These are phyloP conservation scores for Coccyzus lansbergi DNA, from an alignment of 2,797 vertebrate species.

Conservation along the genomic window DNA sequence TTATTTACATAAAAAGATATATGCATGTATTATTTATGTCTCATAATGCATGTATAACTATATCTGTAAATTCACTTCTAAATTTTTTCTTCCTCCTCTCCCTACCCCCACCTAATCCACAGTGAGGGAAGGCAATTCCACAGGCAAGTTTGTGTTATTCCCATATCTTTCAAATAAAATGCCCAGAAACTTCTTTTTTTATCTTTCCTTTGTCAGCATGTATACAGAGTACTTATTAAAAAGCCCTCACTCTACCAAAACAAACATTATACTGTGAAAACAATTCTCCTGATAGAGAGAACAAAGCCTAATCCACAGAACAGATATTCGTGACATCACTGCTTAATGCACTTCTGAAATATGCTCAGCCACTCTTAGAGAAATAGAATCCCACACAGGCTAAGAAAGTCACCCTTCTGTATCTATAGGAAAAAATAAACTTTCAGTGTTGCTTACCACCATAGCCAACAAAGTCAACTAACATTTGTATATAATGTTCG, in stretches of 20 bases:
- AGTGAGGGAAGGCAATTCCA: not conserved
- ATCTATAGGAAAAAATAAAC: not conserved
- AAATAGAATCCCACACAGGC: not conserved
- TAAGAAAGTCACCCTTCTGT: not conserved
- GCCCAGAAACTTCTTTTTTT: not conserved
- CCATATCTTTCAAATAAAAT: not conserved
- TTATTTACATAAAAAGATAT: not conserved
- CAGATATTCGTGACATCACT: not conserved
- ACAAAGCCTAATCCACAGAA: not conserved
- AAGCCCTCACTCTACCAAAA: not conserved
- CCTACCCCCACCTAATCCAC: too few relatives aligned
- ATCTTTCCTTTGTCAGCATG: not conserved
- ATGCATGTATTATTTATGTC: not conserved
- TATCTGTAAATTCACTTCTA: not conserved
- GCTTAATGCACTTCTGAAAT: not conserved
- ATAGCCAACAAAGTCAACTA: not conserved
- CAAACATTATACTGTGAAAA: not conserved
- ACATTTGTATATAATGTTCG: not conserved
- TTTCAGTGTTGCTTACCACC: not conserved
- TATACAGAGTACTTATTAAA: not conserved
- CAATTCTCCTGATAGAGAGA: not conserved
- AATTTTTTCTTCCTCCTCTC: not conserved
- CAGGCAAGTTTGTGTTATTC: not conserved
- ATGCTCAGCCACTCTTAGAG: not conserved
- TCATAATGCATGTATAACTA: not conserved